Evolutionary conservation across 2,113 vertebrate species (phyloP), one percentile per base, ranked within the genome.

Genomic region (Elanus axillaris): DNA sequence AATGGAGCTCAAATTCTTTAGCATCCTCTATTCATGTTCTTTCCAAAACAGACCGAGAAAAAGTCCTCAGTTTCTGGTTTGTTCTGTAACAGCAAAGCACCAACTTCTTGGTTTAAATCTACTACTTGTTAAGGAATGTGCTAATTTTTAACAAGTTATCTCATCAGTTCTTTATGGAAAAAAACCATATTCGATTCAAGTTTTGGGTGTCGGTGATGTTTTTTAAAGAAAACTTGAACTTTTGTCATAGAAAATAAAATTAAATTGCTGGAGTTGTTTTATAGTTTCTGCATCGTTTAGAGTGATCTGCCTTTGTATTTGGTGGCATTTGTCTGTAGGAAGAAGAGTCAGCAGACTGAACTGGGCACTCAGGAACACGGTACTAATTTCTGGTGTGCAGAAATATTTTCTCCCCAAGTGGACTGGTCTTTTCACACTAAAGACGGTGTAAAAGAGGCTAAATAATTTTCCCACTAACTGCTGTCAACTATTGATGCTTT

Each of bases 341-440:
- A 86, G n/a, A 58, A 29, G 67, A 79, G 36, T 43, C 52, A 55
- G 7, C 42, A 84, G 48, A 21, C 8, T 13, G 8, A 72, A 50
- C 13, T 27, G 42, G 53, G 7, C 25, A 31, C 27, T 86, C 40
- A 84, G 26, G 84, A 52, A 32, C 0, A 2, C 0, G 2, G 5
- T 58, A 9, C 8, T 77, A 23, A 63, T 74, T 67, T 11, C 16
- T n/a, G 16, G 5, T 27, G 4, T 6, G 16, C 2, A 5, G 60
- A 64, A 77, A 59, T 64, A 22, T 79, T 90, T 88, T 48, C 10
- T 66, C 31, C 69, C 9, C 6, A 42, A 53, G 27, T 4, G 16
- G 36, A 50, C 7, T 22, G 67, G 3, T 16, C 45, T 90, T 90
- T 71, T 85, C 32, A 72, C 26, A 29, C 20, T 56, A 38, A 93